Conservation (phyloP, 2,888 invertebrate species). For the Chrysina gloriosa region DNA sequence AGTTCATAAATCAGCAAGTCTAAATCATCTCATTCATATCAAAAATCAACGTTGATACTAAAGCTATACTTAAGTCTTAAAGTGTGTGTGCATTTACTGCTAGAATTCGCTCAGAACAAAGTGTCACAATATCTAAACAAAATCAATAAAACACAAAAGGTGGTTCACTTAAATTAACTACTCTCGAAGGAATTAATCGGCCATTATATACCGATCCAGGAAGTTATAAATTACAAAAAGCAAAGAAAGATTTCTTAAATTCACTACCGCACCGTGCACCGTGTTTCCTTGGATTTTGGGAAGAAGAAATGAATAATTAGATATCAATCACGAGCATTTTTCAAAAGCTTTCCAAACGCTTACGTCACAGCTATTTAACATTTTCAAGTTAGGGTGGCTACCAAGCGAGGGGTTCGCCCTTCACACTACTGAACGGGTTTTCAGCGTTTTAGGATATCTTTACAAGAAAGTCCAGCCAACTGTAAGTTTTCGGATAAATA, state of each 20-base stretch:
- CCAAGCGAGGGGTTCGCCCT: too few species aligned
- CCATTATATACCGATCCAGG: slow-evolving; percentile 61
- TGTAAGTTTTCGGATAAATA: too few species aligned
- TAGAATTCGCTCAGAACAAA: slow-evolving; percentile 28
- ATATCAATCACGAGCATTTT: too few species aligned
- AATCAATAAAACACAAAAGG: slow-evolving; percentile 42
- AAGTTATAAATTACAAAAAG: slow-evolving; percentile 74
- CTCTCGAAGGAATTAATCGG: slow-evolving; percentile 42
- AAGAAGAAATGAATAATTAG: too few species aligned
- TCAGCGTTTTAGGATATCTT: too few species aligned
- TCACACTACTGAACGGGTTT: too few species aligned
- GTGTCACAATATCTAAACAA: slow-evolving; percentile 48
- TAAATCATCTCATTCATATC: slow-evolving; percentile 39
- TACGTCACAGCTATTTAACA: too few species aligned
- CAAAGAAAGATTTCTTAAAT: slow-evolving; percentile 77
- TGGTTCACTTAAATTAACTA: slow-evolving; percentile 56
- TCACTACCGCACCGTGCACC: slow-evolving; percentile 47
- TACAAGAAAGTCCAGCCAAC: too few species aligned
- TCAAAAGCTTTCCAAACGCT: too few species aligned
- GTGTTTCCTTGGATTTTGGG: too few species aligned
- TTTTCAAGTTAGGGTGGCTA: too few species aligned
- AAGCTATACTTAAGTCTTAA: slow-evolving; percentile 60
- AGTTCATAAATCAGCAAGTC: slow-evolving; percentile 77
- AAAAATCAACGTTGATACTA: slow-evolving; percentile 45
- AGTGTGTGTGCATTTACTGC: slow-evolving; percentile 55